Evolutionary conservation across 2,113 vertebrate species (phyloP).

Genomic region (Raja brachyura): DNA sequence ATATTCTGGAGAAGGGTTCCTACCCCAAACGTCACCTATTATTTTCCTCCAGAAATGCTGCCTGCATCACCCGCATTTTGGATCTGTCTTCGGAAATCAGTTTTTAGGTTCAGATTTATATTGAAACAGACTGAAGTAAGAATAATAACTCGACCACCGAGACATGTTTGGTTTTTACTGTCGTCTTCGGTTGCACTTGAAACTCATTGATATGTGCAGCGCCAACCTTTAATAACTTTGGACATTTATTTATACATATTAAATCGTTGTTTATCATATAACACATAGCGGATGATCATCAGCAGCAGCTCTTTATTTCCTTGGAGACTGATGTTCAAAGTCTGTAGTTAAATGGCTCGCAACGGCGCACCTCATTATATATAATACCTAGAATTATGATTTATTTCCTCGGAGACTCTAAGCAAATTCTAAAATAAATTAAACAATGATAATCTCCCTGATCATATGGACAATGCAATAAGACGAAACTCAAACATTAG

Average conservation of each 20-base stretch:
- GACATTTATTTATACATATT: slow-evolving; percentile 41
- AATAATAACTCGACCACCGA: neutral
- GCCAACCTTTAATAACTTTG: slow-evolving; percentile 42
- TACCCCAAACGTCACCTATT: too few relatives aligned
- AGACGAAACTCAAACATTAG: slow-evolving; percentile 9
- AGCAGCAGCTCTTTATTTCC: slow-evolving; percentile 48
- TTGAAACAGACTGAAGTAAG: neutral
- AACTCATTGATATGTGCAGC: slow-evolving; percentile 28
- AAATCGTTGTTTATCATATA: slow-evolving; percentile 46
- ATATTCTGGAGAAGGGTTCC: neutral
- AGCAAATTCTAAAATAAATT: slow-evolving; percentile 51
- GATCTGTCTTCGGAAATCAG: neutral
- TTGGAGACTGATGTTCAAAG: slow-evolving; percentile 47
- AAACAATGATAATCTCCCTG: slow-evolving; percentile 30
- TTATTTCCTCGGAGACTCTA: slow-evolving; percentile 55
- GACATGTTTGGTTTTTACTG: neutral
- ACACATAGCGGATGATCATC: slow-evolving; percentile 47
- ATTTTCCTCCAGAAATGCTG: too few relatives aligned
- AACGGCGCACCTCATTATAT: slow-evolving; percentile 26
- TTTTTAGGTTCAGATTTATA: neutral
- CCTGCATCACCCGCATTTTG: too few relatives aligned
- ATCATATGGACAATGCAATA: slow-evolving; percentile 21
- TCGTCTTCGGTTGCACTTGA: neutral
- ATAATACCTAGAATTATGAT: slow-evolving; percentile 48
- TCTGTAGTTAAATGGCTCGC: slow-evolving; percentile 45